A percentile compares a stretch with the other conserved stretches of the same genome.
phyloP scores from a whole-genome alignment of 2,888 invertebrate species.

The Ornithoptera alexandrae region DNA sequence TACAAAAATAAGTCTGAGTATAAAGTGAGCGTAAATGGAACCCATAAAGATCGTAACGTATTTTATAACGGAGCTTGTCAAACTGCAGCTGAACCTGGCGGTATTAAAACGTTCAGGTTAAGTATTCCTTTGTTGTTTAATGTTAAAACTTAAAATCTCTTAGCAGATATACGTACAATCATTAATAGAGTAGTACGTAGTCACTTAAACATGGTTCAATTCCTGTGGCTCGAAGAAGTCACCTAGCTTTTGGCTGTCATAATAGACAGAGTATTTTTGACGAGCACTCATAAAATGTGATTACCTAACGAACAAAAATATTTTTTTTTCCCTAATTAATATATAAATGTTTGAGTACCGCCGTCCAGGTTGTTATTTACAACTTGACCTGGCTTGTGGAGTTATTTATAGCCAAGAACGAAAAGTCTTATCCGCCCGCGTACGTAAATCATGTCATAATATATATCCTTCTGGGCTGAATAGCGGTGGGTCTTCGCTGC shows the following conservation, averaged over 20 bases:
- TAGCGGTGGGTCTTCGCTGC: neutral
- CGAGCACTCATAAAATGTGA: no score
- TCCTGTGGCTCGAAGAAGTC: no score
- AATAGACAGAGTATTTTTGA: no score
- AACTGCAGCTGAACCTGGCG: slow-evolving; percentile 4
- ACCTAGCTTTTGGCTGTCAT: no score
- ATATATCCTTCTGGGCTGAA: slow-evolving; percentile 12
- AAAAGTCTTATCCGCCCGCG: slow-evolving; percentile 8
- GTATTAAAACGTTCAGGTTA: neutral
- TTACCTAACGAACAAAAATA: no score
- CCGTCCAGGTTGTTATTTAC: slow-evolving; percentile 15
- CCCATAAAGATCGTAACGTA: slow-evolving; percentile 41
- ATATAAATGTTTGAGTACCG: slow-evolving; percentile 29
- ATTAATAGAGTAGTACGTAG: no score
- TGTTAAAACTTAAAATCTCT: no score
- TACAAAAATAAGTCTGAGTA: slow-evolving; percentile 49
- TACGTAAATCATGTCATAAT: slow-evolving; percentile 12
- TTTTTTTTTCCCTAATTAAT: neutral
- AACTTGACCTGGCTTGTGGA: slow-evolving; percentile 25
- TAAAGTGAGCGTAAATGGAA: slow-evolving; percentile 48
- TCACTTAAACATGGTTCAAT: no score
- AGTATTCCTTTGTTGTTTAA: neutral
- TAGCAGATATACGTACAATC: no score
- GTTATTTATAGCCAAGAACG: slow-evolving; percentile 24
- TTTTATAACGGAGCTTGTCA: slow-evolving; percentile 32